phyloP scores from a whole-genome alignment of 1,140 invertebrate genomes.

The Cephus cinctus region DNA sequence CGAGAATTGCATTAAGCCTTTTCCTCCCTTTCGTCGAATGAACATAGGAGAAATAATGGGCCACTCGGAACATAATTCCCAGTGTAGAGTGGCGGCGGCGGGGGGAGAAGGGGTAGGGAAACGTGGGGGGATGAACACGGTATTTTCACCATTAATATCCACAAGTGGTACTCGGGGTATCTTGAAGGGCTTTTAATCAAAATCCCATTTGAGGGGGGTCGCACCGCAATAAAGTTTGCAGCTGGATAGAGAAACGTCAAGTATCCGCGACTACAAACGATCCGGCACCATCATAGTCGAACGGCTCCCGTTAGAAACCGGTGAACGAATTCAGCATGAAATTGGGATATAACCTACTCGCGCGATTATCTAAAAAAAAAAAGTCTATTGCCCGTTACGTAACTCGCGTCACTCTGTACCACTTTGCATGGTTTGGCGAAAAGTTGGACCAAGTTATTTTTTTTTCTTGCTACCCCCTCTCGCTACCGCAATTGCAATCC shows the following conservation, averaged over 20 bases:
- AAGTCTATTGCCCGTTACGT: neutral
- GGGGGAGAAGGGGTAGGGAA: neutral
- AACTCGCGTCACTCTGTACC: neutral
- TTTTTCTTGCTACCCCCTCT: too few species aligned
- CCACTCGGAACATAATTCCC: too few species aligned
- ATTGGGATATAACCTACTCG: too few species aligned
- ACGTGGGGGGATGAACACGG: neutral
- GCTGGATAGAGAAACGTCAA: conserved; percentile 3
- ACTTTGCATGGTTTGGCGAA: neutral
- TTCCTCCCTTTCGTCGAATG: too few species aligned
- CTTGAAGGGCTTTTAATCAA: conserved; percentile 1
- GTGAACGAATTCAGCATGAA: neutral
- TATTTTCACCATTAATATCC: conserved; percentile 3
- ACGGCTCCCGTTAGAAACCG: neutral
- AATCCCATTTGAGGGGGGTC: neutral
- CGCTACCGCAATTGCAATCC: too few species aligned
- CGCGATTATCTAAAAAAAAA: too few species aligned
- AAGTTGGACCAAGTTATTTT: neutral
- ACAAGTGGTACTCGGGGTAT: neutral
- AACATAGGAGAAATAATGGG: too few species aligned
- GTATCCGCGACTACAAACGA: neutral
- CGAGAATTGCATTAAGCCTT: too few species aligned
- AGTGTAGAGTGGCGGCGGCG: too few species aligned
- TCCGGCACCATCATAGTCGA: neutral
- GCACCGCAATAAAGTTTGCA: neutral